A percentile compares a stretch with the other conserved stretches of the same genome.
Conservation (phyloP, 2,888 invertebrate species). For the Prenolepis imparis region DNA sequence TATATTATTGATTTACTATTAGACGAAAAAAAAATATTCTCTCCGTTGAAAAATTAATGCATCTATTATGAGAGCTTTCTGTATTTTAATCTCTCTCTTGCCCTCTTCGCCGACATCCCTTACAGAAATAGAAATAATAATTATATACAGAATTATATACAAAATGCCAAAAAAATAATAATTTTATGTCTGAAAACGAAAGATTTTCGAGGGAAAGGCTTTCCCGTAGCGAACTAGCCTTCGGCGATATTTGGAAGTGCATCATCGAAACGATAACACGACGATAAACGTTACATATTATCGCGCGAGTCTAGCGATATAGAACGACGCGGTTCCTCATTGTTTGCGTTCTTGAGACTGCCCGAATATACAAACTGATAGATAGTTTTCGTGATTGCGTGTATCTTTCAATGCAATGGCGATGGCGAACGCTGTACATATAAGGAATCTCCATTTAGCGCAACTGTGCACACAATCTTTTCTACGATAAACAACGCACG, state of each 20-base stretch:
- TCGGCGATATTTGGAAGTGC: background rate
- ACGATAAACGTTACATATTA: slow-evolving; percentile 61
- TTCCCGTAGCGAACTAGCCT: background rate
- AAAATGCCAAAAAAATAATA: background rate
- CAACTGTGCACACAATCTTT: slow-evolving; percentile 29
- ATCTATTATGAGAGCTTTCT: too few species aligned
- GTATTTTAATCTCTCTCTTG: background rate
- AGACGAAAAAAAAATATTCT: too few species aligned
- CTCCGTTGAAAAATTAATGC: too few species aligned
- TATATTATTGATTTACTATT: too few species aligned
- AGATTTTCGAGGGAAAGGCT: background rate
- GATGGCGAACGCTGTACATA: background rate
- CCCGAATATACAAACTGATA: background rate
- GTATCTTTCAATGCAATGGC: slow-evolving; percentile 62
- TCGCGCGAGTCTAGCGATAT: slow-evolving; percentile 66
- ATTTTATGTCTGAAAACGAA: background rate
- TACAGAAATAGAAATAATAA: background rate
- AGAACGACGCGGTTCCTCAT: slow-evolving; percentile 62
- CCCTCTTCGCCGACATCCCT: background rate
- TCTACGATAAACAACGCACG: background rate
- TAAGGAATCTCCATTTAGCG: background rate
- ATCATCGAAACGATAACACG: background rate
- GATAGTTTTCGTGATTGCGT: slow-evolving; percentile 61
- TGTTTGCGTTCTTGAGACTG: slow-evolving; percentile 73
- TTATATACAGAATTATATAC: too few species aligned